Evolutionary conservation across 2,888 invertebrate species (phyloP).

Genomic region (Hymenopus coronatus): DNA sequence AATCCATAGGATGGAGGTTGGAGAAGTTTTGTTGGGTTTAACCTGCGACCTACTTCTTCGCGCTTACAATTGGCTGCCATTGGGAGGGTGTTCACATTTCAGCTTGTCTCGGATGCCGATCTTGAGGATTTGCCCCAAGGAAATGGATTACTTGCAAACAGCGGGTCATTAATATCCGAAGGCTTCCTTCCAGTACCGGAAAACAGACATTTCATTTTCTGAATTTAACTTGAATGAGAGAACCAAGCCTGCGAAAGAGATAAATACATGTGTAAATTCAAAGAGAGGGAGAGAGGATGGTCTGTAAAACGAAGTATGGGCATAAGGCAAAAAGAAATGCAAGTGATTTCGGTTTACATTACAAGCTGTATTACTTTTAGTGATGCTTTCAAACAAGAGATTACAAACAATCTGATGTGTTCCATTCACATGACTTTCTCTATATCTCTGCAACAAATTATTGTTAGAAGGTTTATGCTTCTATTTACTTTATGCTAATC

Average conservation of each 20-base stretch:
- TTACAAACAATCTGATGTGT: no score
- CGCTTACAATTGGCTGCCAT: neutral
- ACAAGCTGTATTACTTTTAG: no score
- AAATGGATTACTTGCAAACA: neutral
- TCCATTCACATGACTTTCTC: no score
- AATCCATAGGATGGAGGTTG: neutral
- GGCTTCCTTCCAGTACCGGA: neutral
- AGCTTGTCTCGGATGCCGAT: neutral
- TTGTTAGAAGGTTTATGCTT: no score
- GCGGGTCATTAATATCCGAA: neutral
- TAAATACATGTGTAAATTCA: neutral
- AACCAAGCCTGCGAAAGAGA: neutral
- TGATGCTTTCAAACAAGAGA: no score
- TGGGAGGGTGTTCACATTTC: neutral
- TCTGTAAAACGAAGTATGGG: neutral
- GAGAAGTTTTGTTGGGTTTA: neutral
- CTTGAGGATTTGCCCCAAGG: neutral
- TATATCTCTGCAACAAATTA: no score
- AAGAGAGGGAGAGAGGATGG: neutral
- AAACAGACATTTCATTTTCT: neutral
- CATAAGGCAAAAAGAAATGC: neutral
- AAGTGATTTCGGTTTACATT: no score
- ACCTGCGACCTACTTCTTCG: neutral
- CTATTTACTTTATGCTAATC: no score
- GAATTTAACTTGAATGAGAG: neutral